A percentile compares a stretch with the other conserved stretches of the same genome.
phyloP scores from a whole-genome alignment of 2,797 vertebrate genomes.

The Sarcoramphus papa region DNA sequence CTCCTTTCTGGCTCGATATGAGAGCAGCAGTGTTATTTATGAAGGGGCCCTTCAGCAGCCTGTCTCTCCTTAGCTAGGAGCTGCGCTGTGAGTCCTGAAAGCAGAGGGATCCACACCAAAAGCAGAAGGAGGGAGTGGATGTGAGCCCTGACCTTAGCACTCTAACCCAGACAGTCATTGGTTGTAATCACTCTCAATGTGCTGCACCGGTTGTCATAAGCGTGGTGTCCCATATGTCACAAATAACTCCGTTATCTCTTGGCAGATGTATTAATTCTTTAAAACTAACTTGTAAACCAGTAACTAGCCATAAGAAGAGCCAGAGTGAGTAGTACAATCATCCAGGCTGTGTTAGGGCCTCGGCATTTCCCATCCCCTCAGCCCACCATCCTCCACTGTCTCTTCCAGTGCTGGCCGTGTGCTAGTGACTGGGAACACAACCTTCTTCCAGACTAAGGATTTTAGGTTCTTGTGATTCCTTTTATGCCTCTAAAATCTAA shows the following conservation, averaged over 20 bases:
- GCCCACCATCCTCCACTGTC: neutral
- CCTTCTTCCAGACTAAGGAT: neutral
- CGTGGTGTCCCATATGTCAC: accelerated
- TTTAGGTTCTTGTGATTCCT: neutral
- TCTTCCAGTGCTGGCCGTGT: neutral
- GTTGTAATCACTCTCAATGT: neutral
- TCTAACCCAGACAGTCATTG: neutral
- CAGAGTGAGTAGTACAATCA: neutral
- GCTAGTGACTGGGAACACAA: neutral
- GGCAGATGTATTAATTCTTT: neutral
- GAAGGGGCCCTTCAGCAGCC: neutral
- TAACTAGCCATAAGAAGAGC: neutral
- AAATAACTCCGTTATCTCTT: neutral
- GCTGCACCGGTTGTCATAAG: accelerated
- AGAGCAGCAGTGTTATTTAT: neutral
- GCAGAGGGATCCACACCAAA: neutral
- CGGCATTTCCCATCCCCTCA: neutral
- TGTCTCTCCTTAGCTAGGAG: neutral
- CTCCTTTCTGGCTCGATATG: neutral
- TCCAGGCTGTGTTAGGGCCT: neutral
- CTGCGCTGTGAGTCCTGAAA: neutral
- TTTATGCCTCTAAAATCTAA: neutral
- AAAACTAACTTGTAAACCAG: neutral
- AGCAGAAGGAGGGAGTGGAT: neutral
- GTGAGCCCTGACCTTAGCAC: neutral